Base-by-base conservation (phyloP, 2,888 invertebrate species). In the Acleris holmiana region DNA sequence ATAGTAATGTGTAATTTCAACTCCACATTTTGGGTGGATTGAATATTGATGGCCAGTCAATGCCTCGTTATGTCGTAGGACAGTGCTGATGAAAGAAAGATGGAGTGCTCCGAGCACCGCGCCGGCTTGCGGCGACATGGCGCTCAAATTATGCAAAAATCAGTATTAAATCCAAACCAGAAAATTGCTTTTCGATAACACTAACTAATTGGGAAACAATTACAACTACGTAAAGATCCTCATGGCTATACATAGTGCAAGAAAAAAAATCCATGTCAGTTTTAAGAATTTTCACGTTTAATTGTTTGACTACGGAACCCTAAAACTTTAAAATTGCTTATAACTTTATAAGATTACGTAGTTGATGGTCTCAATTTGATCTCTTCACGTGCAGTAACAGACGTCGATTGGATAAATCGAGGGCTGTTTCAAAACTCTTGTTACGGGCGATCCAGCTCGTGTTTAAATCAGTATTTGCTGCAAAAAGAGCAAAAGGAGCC, bases 391-490 rank as follows among this genome's bases (percentile, higher is more conserved):
- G 49, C 48, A 44, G 29, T 35, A 35, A 54, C 48, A n/a, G 46
- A 64, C 48, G 65, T 46, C 55, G 50, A 60, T 65, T 59, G 59
- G 60, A 49, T 50, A 65, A 65, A 60, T 49, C 21, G 55, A 40
- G 55, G 54, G 17, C 29, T 55, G 55, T 49, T 64, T 64, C 60
- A 50, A 60, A 65, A 65, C 65, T 60, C 65, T 55, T 60, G 65
- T 65, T 60, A 65, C 55, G 54, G 64, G 60, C 54, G 15, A 65
- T 60, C 49, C 65, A 44, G 59, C 25, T 44, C 60, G 59, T 60
- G 59, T 65, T 60, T 65, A 65, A 65, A 65, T 65, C 65, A 65
- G 59, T 65, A 48, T 65, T 59, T 58, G 57, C 47, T 53, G 35
- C 53, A 64, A 64, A 59, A 64, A 54, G 60, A 60, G 44, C 59